Conservation (phyloP, 2,797 vertebrate species). For the Sphenodon punctatus region DNA sequence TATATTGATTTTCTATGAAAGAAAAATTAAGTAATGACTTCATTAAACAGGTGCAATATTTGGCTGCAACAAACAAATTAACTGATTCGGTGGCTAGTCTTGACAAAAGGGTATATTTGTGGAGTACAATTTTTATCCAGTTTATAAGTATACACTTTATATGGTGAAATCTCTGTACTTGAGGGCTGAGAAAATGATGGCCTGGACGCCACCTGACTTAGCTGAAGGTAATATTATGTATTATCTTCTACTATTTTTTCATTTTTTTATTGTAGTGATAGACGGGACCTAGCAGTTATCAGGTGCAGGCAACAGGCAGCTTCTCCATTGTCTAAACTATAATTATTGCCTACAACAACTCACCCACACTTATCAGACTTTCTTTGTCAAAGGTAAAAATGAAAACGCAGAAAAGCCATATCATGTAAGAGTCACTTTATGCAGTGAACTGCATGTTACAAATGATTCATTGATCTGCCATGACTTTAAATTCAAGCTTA, state of each 20-base stretch:
- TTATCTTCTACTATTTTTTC: not conserved
- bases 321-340: not conserved
- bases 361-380: constrained; percentile 1
- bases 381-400: constrained; percentile 25
- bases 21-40: not conserved
- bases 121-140: not conserved
- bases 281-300: not conserved
- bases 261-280: not conserved
- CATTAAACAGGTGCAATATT: not conserved
- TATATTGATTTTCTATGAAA: not conserved
- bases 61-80: not conserved
- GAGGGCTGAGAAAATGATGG: not conserved
- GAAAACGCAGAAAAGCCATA: constrained; percentile 19
- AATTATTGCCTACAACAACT: not conserved
- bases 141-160: not conserved
- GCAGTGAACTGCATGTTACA: not conserved
- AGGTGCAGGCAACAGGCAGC: not conserved
- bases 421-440: not conserved
- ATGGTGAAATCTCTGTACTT: fast-evolving
- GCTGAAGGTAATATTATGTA: not conserved
- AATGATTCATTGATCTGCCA: constrained; percentile 13
- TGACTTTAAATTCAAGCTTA: not conserved
- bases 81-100: not conserved
- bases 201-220: not conserved
- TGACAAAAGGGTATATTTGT: not conserved